Evolutionary conservation across 2,797 vertebrate species (phyloP), one percentile per base, ranked within the genome.

Genomic region (Adrianichthys oophorus): DNA sequence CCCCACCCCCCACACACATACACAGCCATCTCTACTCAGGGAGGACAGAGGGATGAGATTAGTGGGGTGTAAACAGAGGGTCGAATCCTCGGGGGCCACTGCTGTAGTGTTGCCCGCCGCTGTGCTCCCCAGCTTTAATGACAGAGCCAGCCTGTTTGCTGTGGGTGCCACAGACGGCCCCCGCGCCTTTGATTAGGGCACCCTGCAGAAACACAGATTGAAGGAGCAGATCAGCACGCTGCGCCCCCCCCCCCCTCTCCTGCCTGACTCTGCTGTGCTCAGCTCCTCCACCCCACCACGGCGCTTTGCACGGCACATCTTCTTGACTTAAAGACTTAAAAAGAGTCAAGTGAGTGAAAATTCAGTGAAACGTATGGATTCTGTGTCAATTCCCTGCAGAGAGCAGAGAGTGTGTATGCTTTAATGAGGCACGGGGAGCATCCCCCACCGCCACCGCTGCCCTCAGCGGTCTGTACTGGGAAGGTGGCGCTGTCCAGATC

Each of bases 151-250:
- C 71, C 72, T 68, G 80, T 84, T 84, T 80, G 76, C 78, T 84
- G 52, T 73, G 79, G 79, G 76, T 79, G 78, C 65, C 79, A 66
- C 84, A 74, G 75, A 81, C 73, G 58, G 80, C 68, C 74, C 68
- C 63, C 43, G 69, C 46, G 70, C 77, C 83, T 89, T 89, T 88
- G 86, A 87, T 90, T 84, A 79, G 76, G 80, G 78, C 82, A 12
- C 87, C 85, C 80, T 74, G 79, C 84, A 79, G 87, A 71, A 85
- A 72, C 80, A 74, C 79, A 84, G 85, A 87, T 84, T 83, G 79
- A 82, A 64, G 70, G 80, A 84, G 74, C 77, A 80, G 83, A 85
- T 85, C 83, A 72, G 74, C 73, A 68, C 46, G 3, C 72, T 70
- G 61, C 41, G n/a, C 21, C 45, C 10, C 42, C 15, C 15, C n/a